Conservation (phyloP, 2,113 vertebrate species). For the Dascyllus trimaculatus region DNA sequence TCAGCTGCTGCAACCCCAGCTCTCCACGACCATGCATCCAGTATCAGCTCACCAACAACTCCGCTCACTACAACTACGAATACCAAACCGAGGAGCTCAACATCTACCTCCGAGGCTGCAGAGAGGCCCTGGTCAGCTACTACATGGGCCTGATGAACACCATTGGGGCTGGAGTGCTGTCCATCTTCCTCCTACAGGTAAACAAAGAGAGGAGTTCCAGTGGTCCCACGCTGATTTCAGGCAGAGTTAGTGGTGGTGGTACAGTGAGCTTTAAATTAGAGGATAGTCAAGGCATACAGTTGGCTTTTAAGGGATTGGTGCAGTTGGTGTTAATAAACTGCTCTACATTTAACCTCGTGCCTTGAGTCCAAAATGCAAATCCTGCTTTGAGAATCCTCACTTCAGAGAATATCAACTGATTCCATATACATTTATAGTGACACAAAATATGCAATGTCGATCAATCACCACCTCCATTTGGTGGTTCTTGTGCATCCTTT, state of each 20-base stretch:
- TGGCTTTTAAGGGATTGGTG: too few species aligned
- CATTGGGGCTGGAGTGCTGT: constrained; percentile 83
- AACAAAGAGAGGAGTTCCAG: neutral
- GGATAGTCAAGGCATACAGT: too few species aligned
- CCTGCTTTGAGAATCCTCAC: too few species aligned
- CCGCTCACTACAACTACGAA: constrained; percentile 88
- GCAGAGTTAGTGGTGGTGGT: neutral
- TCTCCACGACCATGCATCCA: constrained; percentile 89
- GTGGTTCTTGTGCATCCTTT: neutral
- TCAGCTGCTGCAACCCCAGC: constrained; percentile 89
- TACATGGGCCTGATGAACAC: constrained; percentile 87
- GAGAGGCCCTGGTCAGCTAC: constrained; percentile 84
- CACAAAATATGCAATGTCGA: neutral
- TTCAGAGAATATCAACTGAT: neutral
- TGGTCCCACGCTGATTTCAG: neutral
- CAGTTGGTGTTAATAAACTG: too few species aligned
- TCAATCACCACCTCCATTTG: neutral
- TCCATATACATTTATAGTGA: neutral
- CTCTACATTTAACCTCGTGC: too few species aligned
- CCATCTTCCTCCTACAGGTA: constrained; percentile 87
- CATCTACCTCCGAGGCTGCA: constrained; percentile 86
- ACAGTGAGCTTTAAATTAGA: neutral
- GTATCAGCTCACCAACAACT: constrained; percentile 86
- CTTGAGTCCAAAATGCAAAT: too few species aligned
- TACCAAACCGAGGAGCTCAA: constrained; percentile 88